Percentiles rank a stretch among this genome's conserved stretches.
Conservation (phyloP, 2,797 vertebrate species). For the Todus mexicanus region DNA sequence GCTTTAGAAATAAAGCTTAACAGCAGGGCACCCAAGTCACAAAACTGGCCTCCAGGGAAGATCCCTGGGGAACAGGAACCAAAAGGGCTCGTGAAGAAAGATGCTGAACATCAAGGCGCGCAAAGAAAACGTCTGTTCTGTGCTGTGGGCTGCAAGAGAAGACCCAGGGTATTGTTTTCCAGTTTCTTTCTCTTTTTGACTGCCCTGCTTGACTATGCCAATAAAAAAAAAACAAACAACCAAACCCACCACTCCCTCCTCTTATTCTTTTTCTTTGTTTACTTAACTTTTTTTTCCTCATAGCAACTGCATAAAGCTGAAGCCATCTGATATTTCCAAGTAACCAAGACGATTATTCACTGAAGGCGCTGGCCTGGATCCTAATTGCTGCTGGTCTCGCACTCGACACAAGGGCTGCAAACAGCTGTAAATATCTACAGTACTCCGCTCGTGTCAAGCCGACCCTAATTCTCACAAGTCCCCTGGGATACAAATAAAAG, state of each 20-base stretch:
- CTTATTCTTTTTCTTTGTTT: slow-evolving; percentile 66
- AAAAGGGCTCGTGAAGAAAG: neutral
- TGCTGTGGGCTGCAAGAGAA: slow-evolving; percentile 5
- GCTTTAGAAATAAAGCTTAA: neutral
- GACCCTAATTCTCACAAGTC: slow-evolving; percentile 47
- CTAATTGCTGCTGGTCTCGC: slow-evolving; percentile 39
- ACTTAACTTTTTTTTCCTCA: slow-evolving; percentile 55
- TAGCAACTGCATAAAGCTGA: slow-evolving; percentile 59
- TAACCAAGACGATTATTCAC: slow-evolving; percentile 44
- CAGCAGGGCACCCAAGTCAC: neutral
- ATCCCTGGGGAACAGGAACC: neutral
- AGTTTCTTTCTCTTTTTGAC: slow-evolving; percentile 19
- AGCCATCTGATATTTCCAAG: slow-evolving; percentile 59
- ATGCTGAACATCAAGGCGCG: neutral
- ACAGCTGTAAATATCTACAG: slow-evolving; percentile 57
- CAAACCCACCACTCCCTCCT: slow-evolving; percentile 59
- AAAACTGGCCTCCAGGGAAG: neutral
- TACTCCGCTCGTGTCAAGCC: slow-evolving; percentile 45
- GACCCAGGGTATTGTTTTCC: slow-evolving; percentile 23
- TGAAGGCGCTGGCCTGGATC: slow-evolving; percentile 56
- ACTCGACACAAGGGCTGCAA: slow-evolving; percentile 25
- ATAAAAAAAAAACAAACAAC: neutral
- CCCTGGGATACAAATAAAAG: slow-evolving; percentile 44
- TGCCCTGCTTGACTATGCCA: slow-evolving; percentile 42
- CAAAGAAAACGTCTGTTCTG: neutral